Evolutionary conservation across 2,113 vertebrate genomes (phyloP).

Genomic region (Malurus melanocephalus): DNA sequence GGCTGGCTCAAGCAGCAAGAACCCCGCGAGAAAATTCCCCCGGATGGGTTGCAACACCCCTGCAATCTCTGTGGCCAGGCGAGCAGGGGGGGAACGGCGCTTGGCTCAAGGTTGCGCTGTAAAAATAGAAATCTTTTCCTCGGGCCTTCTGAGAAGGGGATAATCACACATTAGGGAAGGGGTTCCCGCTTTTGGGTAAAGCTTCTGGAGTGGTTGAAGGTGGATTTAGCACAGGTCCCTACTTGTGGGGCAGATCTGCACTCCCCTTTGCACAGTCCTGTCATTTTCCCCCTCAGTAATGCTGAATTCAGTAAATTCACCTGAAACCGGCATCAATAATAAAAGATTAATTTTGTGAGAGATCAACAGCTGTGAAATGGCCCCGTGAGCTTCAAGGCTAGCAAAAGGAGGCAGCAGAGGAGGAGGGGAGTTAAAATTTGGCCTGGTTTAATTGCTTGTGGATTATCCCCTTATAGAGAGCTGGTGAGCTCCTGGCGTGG

Average conservation of each 20-base stretch:
- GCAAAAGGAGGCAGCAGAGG: not conserved
- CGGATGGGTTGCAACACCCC: not conserved
- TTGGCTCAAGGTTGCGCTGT: not conserved
- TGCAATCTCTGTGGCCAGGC: accelerated
- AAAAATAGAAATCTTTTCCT: not conserved
- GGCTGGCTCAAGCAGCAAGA: not conserved
- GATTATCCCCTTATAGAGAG: not conserved
- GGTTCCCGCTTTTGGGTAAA: not conserved
- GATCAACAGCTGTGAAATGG: not conserved
- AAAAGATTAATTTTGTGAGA: not conserved
- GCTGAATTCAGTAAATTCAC: not conserved
- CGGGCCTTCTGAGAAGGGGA: not conserved
- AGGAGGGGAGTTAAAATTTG: not conserved
- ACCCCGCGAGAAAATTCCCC: not conserved
- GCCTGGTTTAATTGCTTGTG: accelerated
- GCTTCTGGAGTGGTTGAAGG: not conserved
- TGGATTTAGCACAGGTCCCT: not conserved
- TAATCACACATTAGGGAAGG: not conserved
- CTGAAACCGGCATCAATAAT: not conserved
- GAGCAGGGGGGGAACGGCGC: accelerated
- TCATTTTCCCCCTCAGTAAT: accelerated
- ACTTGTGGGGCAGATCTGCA: accelerated
- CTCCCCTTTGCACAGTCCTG: not conserved
- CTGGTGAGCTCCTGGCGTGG: not conserved
- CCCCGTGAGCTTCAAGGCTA: not conserved